Evolutionary conservation across 2,888 invertebrate genomes (phyloP).

Genomic region (Theretra japonica): DNA sequence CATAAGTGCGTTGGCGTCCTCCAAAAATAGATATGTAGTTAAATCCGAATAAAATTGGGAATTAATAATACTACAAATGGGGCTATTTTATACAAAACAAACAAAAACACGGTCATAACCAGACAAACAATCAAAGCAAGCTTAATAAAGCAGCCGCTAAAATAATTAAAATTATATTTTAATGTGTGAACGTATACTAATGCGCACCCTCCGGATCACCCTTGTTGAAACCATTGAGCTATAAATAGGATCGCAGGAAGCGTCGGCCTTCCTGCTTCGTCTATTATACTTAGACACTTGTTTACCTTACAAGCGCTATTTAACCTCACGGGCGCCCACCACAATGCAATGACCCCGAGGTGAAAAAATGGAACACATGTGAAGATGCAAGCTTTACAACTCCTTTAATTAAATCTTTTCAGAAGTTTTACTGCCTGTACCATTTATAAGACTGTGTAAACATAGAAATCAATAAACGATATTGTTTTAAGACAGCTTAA

Average conservation of each 20-base stretch:
- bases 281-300: constrained; percentile 59
- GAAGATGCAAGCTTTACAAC: constrained; percentile 14
- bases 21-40: too few species aligned
- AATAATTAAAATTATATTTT: constrained; percentile 2
- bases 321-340: constrained; percentile 49
- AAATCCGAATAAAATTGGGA: too few species aligned
- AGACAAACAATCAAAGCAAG: not conserved
- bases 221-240: constrained; percentile 47
- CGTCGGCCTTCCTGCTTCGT: constrained; percentile 64
- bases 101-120: too few species aligned
- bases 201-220: constrained; percentile 47
- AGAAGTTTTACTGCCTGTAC: not conserved
- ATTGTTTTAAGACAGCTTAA: not conserved
- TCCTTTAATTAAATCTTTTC: constrained; percentile 2
- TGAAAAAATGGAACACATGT: constrained; percentile 21
- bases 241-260: constrained; percentile 70
- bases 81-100: too few species aligned
- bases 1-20: too few species aligned
- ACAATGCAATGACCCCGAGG: constrained; percentile 44
- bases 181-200: constrained; percentile 33
- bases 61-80: too few species aligned
- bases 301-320: constrained; percentile 66
- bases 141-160: not conserved
- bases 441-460: not conserved
- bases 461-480: constrained; percentile 10